These are phyloP conservation scores for Dioctria linearis DNA, from an alignment of 2,888 invertebrate species.

Conservation along the genomic window DNA sequence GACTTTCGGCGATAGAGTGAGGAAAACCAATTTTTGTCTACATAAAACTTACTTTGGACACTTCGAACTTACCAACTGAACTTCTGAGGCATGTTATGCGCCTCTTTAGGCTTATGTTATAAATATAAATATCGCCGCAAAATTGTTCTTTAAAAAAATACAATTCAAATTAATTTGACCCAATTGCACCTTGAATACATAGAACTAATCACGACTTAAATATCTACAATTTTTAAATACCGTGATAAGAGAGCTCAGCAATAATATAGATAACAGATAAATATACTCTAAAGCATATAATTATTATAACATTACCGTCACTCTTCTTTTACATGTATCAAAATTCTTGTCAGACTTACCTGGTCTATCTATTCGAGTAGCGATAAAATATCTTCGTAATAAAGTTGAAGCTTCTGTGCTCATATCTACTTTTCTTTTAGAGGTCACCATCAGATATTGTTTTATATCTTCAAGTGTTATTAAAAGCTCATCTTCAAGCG, in stretches of 20 bases:
- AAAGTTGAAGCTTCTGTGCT: conserved; percentile 66
- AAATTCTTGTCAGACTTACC: conserved; percentile 59
- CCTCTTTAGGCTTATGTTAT: no score
- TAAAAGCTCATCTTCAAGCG: conserved; percentile 63
- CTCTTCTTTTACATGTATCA: not conserved
- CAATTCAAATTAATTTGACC: no score
- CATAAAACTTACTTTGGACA: no score
- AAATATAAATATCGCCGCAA: no score
- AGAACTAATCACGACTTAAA: no score
- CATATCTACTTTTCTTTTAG: conserved; percentile 63
- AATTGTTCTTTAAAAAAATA: no score
- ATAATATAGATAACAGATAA: not conserved
- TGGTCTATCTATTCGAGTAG: conserved; percentile 68
- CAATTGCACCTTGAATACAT: no score
- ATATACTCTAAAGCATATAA: not conserved
- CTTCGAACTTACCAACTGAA: no score
- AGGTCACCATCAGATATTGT: conserved; percentile 62
- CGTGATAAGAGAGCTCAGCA: not conserved
- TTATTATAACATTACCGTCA: not conserved
- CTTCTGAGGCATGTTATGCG: no score
- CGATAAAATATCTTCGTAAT: conserved; percentile 71
- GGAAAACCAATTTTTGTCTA: no score
- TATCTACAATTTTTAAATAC: no score
- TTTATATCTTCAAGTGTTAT: conserved; percentile 66
- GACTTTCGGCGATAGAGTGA: no score